phyloP scores from a whole-genome alignment of 2,888 invertebrate species.

The Torymus aiolomorphi region DNA sequence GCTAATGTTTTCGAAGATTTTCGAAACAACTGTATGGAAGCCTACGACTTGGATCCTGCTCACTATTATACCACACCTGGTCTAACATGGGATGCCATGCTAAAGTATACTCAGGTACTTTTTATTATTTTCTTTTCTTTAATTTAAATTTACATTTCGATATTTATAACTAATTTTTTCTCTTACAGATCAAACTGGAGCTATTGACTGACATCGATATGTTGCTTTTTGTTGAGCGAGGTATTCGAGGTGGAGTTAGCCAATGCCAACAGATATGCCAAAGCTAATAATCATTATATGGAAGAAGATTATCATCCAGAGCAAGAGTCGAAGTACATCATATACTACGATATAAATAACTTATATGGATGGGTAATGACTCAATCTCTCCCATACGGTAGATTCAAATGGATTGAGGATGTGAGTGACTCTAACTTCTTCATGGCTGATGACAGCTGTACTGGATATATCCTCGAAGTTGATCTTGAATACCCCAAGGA shows the following conservation, averaged over 20 bases:
- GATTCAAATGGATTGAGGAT: too few relatives aligned
- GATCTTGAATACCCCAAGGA: too few relatives aligned
- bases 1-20: too few relatives aligned
- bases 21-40: not conserved
- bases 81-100: conserved; percentile 43
- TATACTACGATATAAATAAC: conserved; percentile 41
- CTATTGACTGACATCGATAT: too few relatives aligned
- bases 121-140: conserved; percentile 50
- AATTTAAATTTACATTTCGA: too few relatives aligned
- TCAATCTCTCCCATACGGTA: too few relatives aligned
- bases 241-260: conserved; percentile 60
- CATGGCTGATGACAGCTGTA: too few relatives aligned
- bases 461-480: too few relatives aligned
- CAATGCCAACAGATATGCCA: conserved; percentile 46
- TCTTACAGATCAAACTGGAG: too few relatives aligned
- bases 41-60: conserved; percentile 11
- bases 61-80: conserved; percentile 42
- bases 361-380: conserved; percentile 33
- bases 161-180: too few relatives aligned
- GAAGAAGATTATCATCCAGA: too few relatives aligned
- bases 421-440: too few relatives aligned
- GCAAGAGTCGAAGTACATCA: not conserved
- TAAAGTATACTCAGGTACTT: conserved; percentile 49
- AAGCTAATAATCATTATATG: conserved; percentile 53
- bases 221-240: conserved; percentile 54